Base-by-base conservation (phyloP, 1,140 invertebrate species). In the Monomorium pharaonis region DNA sequence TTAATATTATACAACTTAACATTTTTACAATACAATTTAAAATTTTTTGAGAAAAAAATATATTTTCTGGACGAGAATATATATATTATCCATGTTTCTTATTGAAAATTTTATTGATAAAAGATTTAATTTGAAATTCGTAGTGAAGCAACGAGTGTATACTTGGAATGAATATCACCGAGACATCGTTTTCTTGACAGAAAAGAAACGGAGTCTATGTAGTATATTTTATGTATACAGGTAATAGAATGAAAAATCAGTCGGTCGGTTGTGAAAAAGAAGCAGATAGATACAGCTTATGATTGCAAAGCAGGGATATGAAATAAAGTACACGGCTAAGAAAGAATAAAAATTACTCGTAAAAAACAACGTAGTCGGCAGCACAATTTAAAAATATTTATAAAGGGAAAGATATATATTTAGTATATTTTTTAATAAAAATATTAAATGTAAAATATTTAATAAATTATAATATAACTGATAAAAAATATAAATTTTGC, bases 241-340 rank as follows among this genome's bases (percentile, higher is more conserved):
- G n/a, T 44, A 30, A 27, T 78, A 21, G 24, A 33, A 78, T 65
- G 60, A 30, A 78, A 78, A 78, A 78, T 78, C 76, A 63, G 9
- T 67, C 44, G 44, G 44, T 67, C n/a, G 21, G 14, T 78, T 60
- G 60, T 78, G 14, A 78, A 65, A 33, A 44, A 60, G 27, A 24
- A 67, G 49, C n/a, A 67, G 30, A 16, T 14, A 18, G 18, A 63
- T 63, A 27, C 47, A 21, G 27, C 58, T 63, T 49, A 49, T 78
- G 42, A 78, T 21, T 24, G 44, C 44, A 5, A 65, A 49, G 58
- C n/a, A 33, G 37, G 33, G 18, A 75, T 75, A 58, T 75, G 21
- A 60, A 60, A 56, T n/a, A 7, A 56, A 37, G 10, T 37, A 63
- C 33, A 30, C 6, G 27, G 0, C 16, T 42, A 3, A 6, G 3